phyloP scores from a whole-genome alignment of 2,113 vertebrate genomes.

The Cnemophilus loriae region DNA sequence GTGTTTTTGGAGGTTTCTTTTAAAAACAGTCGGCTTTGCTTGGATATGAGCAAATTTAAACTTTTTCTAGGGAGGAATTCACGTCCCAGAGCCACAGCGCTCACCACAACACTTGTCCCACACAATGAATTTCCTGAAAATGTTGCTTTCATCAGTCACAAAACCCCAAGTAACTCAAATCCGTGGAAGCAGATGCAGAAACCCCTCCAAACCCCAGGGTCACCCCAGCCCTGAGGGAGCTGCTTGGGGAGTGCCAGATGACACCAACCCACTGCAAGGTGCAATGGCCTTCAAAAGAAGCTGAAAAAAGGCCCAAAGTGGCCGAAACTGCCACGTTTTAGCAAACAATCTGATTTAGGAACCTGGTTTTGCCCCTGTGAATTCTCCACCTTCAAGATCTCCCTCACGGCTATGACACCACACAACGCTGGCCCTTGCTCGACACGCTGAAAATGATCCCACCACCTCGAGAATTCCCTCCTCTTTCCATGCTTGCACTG shows the following conservation, averaged over 20 bases:
- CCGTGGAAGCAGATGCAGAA: neutral
- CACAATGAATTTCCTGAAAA: neutral
- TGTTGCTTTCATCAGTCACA: neutral
- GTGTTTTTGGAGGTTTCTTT: neutral
- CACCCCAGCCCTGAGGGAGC: neutral
- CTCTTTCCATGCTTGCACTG: neutral
- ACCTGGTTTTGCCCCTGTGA: neutral
- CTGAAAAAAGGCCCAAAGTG: neutral
- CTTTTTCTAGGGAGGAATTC: neutral
- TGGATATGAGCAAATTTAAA: neutral
- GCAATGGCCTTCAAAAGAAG: neutral
- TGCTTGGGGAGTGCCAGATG: neutral
- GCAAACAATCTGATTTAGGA: neutral
- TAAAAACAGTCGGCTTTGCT: neutral
- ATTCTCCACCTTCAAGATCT: neutral
- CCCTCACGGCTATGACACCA: too few relatives aligned
- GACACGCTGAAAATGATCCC: rapidly evolving
- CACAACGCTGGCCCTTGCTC: neutral
- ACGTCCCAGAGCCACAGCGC: neutral
- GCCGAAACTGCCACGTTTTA: neutral
- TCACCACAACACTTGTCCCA: neutral
- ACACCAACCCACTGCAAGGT: neutral
- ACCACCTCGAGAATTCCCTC: neutral
- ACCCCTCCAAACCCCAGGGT: neutral
- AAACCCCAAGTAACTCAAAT: neutral